Percentiles rank a stretch among this genome's conserved stretches.
Conservation (phyloP, 2,888 invertebrate genomes). For the Xylota sylvarum region DNA sequence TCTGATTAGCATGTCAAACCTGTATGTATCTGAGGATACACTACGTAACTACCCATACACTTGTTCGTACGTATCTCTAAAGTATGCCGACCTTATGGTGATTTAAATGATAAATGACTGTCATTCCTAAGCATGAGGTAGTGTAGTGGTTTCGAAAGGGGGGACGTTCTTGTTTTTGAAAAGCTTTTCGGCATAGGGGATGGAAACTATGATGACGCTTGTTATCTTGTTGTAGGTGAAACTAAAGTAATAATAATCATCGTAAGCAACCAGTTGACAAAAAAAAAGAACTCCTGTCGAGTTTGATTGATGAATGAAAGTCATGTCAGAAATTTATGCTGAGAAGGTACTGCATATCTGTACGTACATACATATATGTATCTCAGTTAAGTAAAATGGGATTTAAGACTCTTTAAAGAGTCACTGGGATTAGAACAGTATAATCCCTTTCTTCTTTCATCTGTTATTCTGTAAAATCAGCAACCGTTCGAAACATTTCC, state of each 20-base stretch:
- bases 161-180: neutral
- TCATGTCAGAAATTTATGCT: constrained; percentile 12
- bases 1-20: constrained; percentile 9
- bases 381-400: neutral
- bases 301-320: constrained; percentile 65
- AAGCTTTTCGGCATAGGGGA: constrained; percentile 4
- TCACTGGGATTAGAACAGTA: constrained; percentile 20
- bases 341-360: constrained; percentile 8
- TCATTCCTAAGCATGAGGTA: constrained; percentile 7
- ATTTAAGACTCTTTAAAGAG: neutral
- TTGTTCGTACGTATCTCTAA: neutral
- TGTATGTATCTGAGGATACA: neutral
- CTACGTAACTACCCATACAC: neutral
- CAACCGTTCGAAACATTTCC: constrained; percentile 1
- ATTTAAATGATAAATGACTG: constrained; percentile 65
- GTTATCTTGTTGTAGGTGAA: constrained; percentile 48
- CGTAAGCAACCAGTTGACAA: constrained; percentile 62
- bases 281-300: constrained; percentile 28
- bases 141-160: neutral
- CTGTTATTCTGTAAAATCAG: constrained; percentile 4
- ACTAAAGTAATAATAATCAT: constrained; percentile 54
- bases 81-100: constrained; percentile 3
- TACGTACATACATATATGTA: too few relatives aligned
- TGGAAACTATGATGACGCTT: constrained; percentile 31
- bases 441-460: constrained; percentile 24